phyloP scores from a whole-genome alignment of 2,888 invertebrate genomes.

The Sabellastarte sp. region DNA sequence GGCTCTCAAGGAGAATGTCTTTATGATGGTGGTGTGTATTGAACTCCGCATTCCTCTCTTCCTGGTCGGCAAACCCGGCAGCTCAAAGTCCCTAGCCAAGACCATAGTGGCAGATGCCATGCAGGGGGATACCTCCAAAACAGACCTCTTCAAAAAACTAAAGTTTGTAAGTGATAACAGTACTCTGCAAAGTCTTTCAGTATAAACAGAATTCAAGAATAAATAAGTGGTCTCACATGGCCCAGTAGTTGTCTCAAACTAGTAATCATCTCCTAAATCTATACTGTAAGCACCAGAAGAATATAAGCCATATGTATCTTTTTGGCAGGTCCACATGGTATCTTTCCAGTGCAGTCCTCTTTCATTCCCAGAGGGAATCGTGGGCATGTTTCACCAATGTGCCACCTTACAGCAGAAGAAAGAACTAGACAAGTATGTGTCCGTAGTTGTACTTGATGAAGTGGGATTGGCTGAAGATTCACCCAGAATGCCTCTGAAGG shows the following conservation, averaged over 20 bases:
- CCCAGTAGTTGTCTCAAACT: too few relatives aligned
- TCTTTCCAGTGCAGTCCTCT: constrained; percentile 54
- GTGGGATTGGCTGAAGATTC: constrained; percentile 54
- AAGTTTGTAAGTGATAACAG: constrained; percentile 43
- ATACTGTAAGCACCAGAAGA: too few relatives aligned
- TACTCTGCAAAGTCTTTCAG: too few relatives aligned
- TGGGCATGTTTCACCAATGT: constrained; percentile 46
- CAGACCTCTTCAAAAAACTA: constrained; percentile 40
- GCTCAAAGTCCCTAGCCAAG: constrained; percentile 55
- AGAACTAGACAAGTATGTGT: constrained; percentile 41
- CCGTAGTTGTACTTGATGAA: constrained; percentile 53
- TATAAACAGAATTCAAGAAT: too few relatives aligned
- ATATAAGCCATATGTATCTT: too few relatives aligned
- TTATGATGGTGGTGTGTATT: constrained; percentile 57
- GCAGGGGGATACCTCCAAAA: constrained; percentile 45
- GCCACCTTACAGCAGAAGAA: constrained; percentile 46
- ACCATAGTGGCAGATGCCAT: constrained; percentile 52
- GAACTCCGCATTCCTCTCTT: constrained; percentile 55
- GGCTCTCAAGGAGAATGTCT: constrained; percentile 54
- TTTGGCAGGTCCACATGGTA: constrained; percentile 46
- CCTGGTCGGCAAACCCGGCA: constrained; percentile 56
- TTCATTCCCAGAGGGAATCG: constrained; percentile 49
- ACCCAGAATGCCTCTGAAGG: constrained; percentile 55
- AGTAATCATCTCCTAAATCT: too few relatives aligned
- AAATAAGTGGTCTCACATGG: too few relatives aligned